phyloP scores from a whole-genome alignment of 1,140 invertebrate species.

The Dreissena rostriformis region DNA sequence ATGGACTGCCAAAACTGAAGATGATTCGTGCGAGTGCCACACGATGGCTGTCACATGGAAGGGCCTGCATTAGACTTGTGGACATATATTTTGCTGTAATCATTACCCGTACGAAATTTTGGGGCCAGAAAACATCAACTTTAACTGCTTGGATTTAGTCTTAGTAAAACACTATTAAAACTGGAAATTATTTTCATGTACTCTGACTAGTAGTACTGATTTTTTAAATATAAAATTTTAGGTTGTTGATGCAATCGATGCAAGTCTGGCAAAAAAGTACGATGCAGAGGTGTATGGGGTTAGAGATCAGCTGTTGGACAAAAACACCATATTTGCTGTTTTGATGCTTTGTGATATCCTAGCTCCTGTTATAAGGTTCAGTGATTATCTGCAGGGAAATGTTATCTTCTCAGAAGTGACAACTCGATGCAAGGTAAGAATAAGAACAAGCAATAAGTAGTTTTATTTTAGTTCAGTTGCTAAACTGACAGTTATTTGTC shows the following conservation, averaged over 20 bases:
- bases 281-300: slow-evolving; percentile 10
- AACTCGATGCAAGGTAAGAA: too few species aligned
- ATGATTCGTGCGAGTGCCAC: slow-evolving; percentile 5
- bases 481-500: too few species aligned
- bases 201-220: neutral
- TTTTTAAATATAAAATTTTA: too few species aligned
- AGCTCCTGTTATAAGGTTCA: neutral
- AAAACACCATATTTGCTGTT: neutral
- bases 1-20: slow-evolving; percentile 29
- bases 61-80: slow-evolving; percentile 8
- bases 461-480: too few species aligned
- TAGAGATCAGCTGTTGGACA: neutral
- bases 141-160: too few species aligned
- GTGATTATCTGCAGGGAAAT: slow-evolving; percentile 16
- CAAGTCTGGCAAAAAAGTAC: neutral
- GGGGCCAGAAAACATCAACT: neutral
- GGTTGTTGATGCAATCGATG: slow-evolving; percentile 14
- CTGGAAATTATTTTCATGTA: neutral
- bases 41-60: slow-evolving; percentile 20
- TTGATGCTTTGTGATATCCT: slow-evolving; percentile 6
- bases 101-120: too few species aligned
- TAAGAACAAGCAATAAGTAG: too few species aligned
- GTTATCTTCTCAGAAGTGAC: too few species aligned
- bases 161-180: too few species aligned
- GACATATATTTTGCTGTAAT: slow-evolving; percentile 14